Conservation (phyloP, 2,113 vertebrate species). For the Tyrannus savana region DNA sequence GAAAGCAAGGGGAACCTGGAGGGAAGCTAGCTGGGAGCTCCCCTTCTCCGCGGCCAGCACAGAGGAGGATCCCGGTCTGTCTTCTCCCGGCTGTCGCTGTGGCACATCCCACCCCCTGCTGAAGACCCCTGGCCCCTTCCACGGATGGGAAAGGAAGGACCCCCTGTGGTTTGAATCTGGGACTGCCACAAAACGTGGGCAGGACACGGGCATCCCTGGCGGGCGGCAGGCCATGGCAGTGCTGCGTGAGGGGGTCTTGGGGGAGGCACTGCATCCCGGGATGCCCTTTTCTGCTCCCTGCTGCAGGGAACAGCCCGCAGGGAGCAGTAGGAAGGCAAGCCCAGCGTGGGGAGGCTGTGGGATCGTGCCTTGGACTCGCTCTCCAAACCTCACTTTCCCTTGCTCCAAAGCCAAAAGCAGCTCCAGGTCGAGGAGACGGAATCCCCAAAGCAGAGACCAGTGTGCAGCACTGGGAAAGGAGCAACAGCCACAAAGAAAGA, state of each 20-base stretch:
- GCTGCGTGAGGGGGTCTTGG: background rate
- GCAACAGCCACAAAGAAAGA: background rate
- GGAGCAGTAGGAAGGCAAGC: background rate
- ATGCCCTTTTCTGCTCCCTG: background rate
- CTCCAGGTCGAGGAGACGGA: background rate
- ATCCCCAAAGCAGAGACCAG: background rate
- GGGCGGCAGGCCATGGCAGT: constrained; percentile 10
- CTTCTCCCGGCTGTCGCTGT: rapidly evolving
- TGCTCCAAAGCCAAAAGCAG: background rate
- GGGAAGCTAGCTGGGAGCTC: background rate
- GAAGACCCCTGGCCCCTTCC: background rate
- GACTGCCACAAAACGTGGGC: background rate
- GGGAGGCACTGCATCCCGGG: background rate
- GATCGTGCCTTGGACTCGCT: background rate
- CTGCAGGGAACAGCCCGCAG: background rate
- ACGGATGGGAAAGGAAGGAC: background rate
- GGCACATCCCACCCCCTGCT: background rate
- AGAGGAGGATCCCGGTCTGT: background rate
- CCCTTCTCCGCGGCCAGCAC: background rate
- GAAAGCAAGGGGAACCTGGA: background rate
- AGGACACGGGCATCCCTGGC: background rate
- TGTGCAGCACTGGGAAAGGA: background rate
- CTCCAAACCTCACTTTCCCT: background rate
- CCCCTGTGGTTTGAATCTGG: background rate
- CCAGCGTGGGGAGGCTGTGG: background rate